A percentile compares a stretch with the other conserved stretches of the same genome.
These are phyloP conservation scores for Heliothis virescens DNA, from an alignment of 1,140 invertebrate genomes.

Conservation along the genomic window DNA sequence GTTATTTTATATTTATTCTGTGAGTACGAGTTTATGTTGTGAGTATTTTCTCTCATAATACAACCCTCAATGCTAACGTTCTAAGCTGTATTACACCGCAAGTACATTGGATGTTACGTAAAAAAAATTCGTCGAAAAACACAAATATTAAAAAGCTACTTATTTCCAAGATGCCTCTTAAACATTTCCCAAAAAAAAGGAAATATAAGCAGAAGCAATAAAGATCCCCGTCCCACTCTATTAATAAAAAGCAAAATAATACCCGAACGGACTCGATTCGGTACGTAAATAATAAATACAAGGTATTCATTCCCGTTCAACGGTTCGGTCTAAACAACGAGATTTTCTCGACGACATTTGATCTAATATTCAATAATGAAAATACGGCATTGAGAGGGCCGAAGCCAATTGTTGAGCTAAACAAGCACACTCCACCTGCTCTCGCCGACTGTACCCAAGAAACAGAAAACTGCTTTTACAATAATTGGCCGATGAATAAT, in stretches of 20 bases:
- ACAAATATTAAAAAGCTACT: too few relatives aligned
- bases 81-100: too few relatives aligned
- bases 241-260: slow-evolving; percentile 41
- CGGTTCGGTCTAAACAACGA: slow-evolving; percentile 41
- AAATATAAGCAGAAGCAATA: slow-evolving; percentile 10
- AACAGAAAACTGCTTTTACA: slow-evolving; percentile 82
- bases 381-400: slow-evolving; percentile 59
- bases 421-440: slow-evolving; percentile 64
- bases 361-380: slow-evolving; percentile 77
- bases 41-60: neutral
- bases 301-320: slow-evolving; percentile 45
- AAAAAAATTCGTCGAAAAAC: too few relatives aligned
- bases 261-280: slow-evolving; percentile 36
- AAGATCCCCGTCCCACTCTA: slow-evolving; percentile 15
- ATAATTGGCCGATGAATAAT: slow-evolving; percentile 85
- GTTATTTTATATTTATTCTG: neutral
- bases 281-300: slow-evolving; percentile 49
- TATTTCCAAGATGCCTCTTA: neutral
- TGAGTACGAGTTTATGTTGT: neutral
- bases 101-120: too few relatives aligned
- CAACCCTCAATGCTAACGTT: too few relatives aligned
- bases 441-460: slow-evolving; percentile 52
- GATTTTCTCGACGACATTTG: slow-evolving; percentile 64
- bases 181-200: slow-evolving; percentile 32
- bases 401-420: slow-evolving; percentile 71